Evolutionary conservation across 2,888 invertebrate species (phyloP).

Genomic region (Apotomis betuletana): DNA sequence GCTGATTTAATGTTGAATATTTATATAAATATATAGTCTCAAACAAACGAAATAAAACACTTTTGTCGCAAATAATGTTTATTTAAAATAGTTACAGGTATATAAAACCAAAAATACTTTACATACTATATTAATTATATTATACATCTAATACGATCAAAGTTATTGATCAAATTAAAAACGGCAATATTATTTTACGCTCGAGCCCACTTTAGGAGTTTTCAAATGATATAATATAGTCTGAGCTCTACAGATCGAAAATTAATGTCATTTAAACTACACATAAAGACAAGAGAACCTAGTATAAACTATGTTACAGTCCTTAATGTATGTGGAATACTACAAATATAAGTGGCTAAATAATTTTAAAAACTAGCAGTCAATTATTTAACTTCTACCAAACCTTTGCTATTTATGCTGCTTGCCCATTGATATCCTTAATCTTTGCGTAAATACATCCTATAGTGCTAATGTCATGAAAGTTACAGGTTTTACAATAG

Average conservation of each 20-base stretch:
- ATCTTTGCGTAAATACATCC: background rate
- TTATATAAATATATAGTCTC: too few species aligned
- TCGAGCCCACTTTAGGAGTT: background rate
- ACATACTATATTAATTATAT: constrained; percentile 35
- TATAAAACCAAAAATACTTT: constrained; percentile 40
- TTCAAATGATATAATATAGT: constrained; percentile 12
- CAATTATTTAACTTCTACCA: background rate
- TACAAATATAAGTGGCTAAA: constrained; percentile 5
- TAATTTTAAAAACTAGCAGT: constrained; percentile 8
- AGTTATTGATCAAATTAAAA: constrained; percentile 23
- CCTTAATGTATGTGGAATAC: constrained; percentile 2
- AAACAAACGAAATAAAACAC: background rate
- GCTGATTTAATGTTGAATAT: too few species aligned
- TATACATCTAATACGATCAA: constrained; percentile 30
- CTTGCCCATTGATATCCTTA: background rate
- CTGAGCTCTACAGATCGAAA: constrained; percentile 3
- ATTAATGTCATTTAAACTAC: constrained; percentile 15
- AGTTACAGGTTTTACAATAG: background rate
- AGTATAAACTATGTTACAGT: too few species aligned
- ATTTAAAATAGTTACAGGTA: constrained; percentile 38
- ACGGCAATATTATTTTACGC: background rate
- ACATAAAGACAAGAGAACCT: background rate
- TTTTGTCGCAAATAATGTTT: constrained; percentile 33
- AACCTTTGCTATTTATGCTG: background rate
- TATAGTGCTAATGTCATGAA: constrained; percentile 6